Evolutionary conservation across 2,113 vertebrate genomes (phyloP), one percentile per base, ranked within the genome.

Genomic region (Atlantisia rogersi): DNA sequence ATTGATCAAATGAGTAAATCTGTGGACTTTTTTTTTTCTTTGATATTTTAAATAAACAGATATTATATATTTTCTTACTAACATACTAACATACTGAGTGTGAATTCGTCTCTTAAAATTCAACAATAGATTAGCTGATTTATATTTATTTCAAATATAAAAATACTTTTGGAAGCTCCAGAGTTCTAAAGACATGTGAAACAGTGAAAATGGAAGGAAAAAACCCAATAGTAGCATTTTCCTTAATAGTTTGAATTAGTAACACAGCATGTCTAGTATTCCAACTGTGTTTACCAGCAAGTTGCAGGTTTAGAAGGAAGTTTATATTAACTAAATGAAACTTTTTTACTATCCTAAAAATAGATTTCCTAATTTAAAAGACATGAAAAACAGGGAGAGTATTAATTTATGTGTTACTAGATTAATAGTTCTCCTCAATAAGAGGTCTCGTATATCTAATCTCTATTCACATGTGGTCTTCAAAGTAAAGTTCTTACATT

Each of bases 11-110:
- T 26, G 48, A 69, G 4, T 24, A 81, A 81, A 48, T 42, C 9
- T 77, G 2, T 53, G 10, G 9, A 24, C 1, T 25, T 55, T 17
- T 22, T 22, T n/a, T 82, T 44, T 68, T 25, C 46, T 50, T 12
- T 55, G 26, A 44, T 83, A 2, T 37, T 37, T 77, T 55, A 68
- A 68, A 77, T 13, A 73, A 20, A 1, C 2, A 2, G 53, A 64
- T 1, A n/a, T 42, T 48, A 1, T 55, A 42, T 42, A 5, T 73
- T 74, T 90, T 6, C 8, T 64, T 59, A 14, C 21, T 74, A 62
- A 68, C 0, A 28, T 59, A 14, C 21, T 74, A 62, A 68, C 0
- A 28, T 15, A 12, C 4, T 9, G 55, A 82, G 1, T 55, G 4
- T n/a, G 52, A 62, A 46, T 64, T 74, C 74, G 4, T 11, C 5